Evolutionary conservation across 2,113 vertebrate species (phyloP), one percentile per base, ranked within the genome.

Genomic region (Rhinogobius similis): DNA sequence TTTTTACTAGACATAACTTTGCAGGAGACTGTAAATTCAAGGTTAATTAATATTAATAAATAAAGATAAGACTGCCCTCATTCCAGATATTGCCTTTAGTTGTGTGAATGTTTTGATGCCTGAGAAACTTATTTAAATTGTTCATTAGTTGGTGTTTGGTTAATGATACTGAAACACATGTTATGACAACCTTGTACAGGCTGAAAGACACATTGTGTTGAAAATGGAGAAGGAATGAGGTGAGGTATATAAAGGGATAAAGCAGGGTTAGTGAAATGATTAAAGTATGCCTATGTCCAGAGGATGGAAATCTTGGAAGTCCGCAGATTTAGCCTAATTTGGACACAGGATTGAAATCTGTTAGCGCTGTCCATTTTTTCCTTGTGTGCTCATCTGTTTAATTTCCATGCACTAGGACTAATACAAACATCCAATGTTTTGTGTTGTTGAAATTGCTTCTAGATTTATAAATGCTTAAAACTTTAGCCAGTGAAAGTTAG

Each of bases 31-130:
- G 26, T 86, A 79, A 68, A 75, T 82, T 69, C 79, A 72, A 80
- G 75, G 67, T 79, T 65, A n/a, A n/a, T n/a, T n/a, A n/a, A n/a
- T n/a, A 77, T 86, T 46, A 82, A 87, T 87, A 82, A 86, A 63
- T 77, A 24, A 84, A 81, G 58, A 50, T 39, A 44, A 79, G 62
- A 65, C 58, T 75, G 79, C 44, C 65, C 43, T 61, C 55, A 48
- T 71, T 75, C 65, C 67, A 73, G 14, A 76, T 68, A 65, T 24
- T 0, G 13, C 53, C 58, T 50, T 68, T 26, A 21, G 62, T n/a
- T n/a, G n/a, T n/a, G n/a, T n/a, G n/a, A n/a, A n/a, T 55, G 10
- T 74, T 43, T 41, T 66, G 3, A 46, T 50, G 46, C 20, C n/a
- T 50, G 20, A 50, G 18, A 50, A 50, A 50, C 9, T 1, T 50